phyloP scores from a whole-genome alignment of 2,113 vertebrate genomes.

The Hippopotamus amphibius region DNA sequence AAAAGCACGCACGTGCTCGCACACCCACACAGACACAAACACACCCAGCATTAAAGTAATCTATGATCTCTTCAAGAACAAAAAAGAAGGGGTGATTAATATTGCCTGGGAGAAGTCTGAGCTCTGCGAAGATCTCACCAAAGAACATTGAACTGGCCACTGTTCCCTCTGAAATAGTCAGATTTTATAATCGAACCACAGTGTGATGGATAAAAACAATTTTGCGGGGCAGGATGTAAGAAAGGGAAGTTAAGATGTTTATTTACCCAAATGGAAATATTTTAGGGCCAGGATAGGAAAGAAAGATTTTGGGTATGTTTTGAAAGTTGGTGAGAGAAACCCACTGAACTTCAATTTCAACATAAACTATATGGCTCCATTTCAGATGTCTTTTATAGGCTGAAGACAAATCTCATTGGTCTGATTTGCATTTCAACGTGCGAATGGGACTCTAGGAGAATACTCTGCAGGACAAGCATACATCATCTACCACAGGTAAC shows the following conservation, averaged over 20 bases:
- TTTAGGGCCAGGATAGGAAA: background rate
- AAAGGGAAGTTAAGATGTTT: background rate
- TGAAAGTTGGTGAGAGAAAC: background rate
- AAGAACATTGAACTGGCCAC: background rate
- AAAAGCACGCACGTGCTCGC: no score
- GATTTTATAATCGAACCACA: background rate
- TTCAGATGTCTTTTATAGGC: background rate
- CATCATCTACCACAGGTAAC: background rate
- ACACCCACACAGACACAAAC: background rate
- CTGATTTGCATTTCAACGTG: background rate
- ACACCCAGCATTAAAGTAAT: background rate
- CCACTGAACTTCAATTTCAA: background rate
- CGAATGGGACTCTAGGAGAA: background rate
- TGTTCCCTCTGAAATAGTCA: background rate
- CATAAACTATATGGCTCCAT: background rate
- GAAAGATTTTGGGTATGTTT: background rate
- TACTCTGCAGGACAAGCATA: background rate
- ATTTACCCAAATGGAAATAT: background rate
- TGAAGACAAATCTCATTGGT: background rate
- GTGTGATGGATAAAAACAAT: background rate
- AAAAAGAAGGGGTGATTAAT: background rate
- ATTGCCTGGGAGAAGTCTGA: background rate
- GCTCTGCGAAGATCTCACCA: background rate
- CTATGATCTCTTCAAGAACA: background rate
- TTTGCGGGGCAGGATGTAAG: background rate